phyloP scores from a whole-genome alignment of 2,797 vertebrate species.

The Aulostomus chinensis region DNA sequence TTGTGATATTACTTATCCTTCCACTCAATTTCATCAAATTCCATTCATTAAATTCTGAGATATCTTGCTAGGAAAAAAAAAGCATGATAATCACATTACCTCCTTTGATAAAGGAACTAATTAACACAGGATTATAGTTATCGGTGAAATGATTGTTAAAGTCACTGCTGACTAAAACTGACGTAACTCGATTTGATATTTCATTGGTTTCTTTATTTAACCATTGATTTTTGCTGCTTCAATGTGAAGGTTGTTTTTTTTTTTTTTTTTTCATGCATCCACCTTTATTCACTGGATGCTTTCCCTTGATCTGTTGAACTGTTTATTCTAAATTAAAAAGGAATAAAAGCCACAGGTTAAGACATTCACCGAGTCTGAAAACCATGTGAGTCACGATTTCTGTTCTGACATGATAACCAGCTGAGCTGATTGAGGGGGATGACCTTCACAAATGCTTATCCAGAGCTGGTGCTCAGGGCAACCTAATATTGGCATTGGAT shows the following conservation, averaged over 20 bases:
- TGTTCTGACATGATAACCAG: conserved; percentile 65
- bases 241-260: background rate
- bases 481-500: conserved; percentile 62
- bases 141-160: too few species aligned
- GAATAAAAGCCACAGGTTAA: conserved; percentile 40
- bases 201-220: too few species aligned
- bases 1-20: too few species aligned
- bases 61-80: too few species aligned
- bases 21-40: too few species aligned
- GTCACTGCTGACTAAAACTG: too few species aligned
- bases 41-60: too few species aligned
- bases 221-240: background rate
- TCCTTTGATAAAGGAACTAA: too few species aligned
- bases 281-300: background rate
- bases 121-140: too few species aligned
- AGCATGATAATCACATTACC: too few species aligned
- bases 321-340: conserved; percentile 40
- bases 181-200: too few species aligned
- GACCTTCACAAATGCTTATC: conserved; percentile 71
- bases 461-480: conserved; percentile 57
- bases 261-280: background rate
- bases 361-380: conserved; percentile 39
- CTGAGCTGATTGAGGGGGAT: conserved; percentile 56
- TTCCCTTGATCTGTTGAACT: conserved; percentile 17
- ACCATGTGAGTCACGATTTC: conserved; percentile 45